Evolutionary conservation across 1,140 invertebrate species (phyloP).

Genomic region (Marisa cornuarietis): DNA sequence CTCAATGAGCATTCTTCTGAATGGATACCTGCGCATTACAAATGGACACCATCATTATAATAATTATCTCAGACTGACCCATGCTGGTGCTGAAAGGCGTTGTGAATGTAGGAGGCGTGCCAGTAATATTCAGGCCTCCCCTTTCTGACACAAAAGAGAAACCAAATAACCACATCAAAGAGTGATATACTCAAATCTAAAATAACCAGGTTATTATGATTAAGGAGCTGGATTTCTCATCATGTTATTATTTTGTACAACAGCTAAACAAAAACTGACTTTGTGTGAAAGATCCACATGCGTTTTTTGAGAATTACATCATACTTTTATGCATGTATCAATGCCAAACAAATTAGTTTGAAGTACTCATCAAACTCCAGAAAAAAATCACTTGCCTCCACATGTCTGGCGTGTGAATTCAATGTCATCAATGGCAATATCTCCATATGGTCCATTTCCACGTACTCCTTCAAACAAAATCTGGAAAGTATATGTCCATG

Average conservation of each 20-base stretch:
- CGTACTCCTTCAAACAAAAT: conserved; percentile 76
- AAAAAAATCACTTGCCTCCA: conserved; percentile 30
- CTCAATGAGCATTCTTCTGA: too few species aligned
- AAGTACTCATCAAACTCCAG: background rate
- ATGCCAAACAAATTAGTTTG: background rate
- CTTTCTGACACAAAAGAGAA: background rate
- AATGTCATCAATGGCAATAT: conserved; percentile 80
- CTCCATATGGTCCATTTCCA: conserved; percentile 74
- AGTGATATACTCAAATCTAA: too few species aligned
- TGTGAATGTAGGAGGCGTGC: conserved; percentile 13
- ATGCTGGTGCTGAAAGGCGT: conserved; percentile 1
- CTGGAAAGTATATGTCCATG: background rate
- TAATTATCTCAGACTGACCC: conserved; percentile 5
- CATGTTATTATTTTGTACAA: too few species aligned
- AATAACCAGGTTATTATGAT: too few species aligned
- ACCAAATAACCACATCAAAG: too few species aligned
- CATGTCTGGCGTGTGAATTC: conserved; percentile 38
- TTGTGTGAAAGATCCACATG: background rate
- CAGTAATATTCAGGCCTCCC: background rate
- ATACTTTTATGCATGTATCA: background rate
- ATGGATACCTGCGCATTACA: too few species aligned
- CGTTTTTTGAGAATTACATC: background rate
- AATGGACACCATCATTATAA: too few species aligned
- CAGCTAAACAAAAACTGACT: background rate
- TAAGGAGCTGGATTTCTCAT: too few species aligned